phyloP scores from a whole-genome alignment of 1,140 invertebrate genomes.

The Leptinotarsa lineolata region DNA sequence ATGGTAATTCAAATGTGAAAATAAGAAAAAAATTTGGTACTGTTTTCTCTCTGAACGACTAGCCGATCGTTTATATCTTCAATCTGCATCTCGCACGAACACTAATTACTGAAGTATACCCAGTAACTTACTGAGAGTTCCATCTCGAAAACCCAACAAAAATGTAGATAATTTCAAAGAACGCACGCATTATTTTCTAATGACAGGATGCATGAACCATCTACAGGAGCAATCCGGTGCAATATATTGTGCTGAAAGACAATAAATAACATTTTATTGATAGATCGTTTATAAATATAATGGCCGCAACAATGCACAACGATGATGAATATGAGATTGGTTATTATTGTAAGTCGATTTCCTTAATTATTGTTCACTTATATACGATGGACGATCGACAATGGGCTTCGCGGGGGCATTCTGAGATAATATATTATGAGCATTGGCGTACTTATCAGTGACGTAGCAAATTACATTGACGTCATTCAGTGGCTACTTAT shows the following conservation, averaged over 20 bases:
- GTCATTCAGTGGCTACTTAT: no score
- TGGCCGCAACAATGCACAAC: not conserved
- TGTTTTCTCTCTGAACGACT: no score
- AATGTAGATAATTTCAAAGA: not conserved
- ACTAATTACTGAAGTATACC: no score
- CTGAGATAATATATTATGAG: not conserved
- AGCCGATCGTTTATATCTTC: no score
- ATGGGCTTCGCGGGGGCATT: not conserved
- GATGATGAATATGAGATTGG: constrained; percentile 17
- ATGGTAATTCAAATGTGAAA: no score
- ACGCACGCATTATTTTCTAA: constrained; percentile 8
- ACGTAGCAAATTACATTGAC: not conserved
- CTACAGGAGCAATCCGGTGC: constrained; percentile 15
- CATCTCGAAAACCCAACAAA: not conserved
- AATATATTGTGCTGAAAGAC: constrained; percentile 13
- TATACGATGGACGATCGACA: constrained; percentile 4
- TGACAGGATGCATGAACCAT: constrained; percentile 16
- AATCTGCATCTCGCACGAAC: no score
- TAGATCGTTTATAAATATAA: constrained; percentile 16
- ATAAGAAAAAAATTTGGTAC: no score
- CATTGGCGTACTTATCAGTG: not conserved
- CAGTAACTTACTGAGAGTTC: no score
- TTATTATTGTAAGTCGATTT: constrained; percentile 6
- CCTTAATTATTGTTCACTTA: constrained; percentile 17
- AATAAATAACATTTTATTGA: constrained; percentile 19